Percentiles rank a stretch among this genome's conserved stretches.
Conservation (phyloP, 2,797 vertebrate species). For the Acanthurus lineatus region DNA sequence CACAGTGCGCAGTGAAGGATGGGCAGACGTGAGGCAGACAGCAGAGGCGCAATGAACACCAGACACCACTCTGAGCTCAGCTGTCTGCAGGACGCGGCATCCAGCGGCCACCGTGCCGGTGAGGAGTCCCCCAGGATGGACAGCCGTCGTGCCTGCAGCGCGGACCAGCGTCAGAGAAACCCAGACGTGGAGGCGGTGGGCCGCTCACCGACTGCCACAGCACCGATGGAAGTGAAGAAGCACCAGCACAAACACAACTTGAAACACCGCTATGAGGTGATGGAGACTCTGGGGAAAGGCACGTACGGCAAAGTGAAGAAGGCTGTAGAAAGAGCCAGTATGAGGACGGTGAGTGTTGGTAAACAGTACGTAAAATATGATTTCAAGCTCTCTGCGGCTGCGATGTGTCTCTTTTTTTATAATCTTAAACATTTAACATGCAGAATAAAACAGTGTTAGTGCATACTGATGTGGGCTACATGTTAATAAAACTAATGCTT, state of each 20-base stretch:
- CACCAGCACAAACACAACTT: slow-evolving; percentile 89
- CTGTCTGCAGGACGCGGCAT: slow-evolving; percentile 68
- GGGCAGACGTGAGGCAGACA: slow-evolving; percentile 79
- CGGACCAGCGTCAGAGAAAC: slow-evolving; percentile 31
- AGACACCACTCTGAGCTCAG: slow-evolving; percentile 71
- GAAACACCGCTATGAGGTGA: slow-evolving; percentile 86
- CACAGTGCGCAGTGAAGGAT: slow-evolving; percentile 65
- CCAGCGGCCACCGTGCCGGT: slow-evolving; percentile 38
- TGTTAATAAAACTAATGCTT: neutral
- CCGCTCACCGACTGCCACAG: slow-evolving; percentile 4
- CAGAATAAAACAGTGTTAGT: neutral
- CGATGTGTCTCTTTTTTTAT: neutral
- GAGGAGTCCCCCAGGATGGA: slow-evolving; percentile 34
- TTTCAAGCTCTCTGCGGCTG: too few relatives aligned
- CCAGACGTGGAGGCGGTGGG: slow-evolving; percentile 11
- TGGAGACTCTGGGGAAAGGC: slow-evolving; percentile 88
- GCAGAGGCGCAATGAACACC: slow-evolving; percentile 71
- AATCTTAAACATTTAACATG: too few relatives aligned
- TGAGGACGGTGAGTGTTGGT: slow-evolving; percentile 78
- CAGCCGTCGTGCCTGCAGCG: slow-evolving; percentile 19
- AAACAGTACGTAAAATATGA: neutral
- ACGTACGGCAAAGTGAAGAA: slow-evolving; percentile 89
- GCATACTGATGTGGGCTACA: neutral
- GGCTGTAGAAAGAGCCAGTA: slow-evolving; percentile 82
- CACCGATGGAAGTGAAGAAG: slow-evolving; percentile 81